Percentiles rank a stretch among this genome's conserved stretches.
These are phyloP conservation scores for Pygoscelis adeliae DNA, from an alignment of 2,113 vertebrate genomes.

Conservation along the genomic window DNA sequence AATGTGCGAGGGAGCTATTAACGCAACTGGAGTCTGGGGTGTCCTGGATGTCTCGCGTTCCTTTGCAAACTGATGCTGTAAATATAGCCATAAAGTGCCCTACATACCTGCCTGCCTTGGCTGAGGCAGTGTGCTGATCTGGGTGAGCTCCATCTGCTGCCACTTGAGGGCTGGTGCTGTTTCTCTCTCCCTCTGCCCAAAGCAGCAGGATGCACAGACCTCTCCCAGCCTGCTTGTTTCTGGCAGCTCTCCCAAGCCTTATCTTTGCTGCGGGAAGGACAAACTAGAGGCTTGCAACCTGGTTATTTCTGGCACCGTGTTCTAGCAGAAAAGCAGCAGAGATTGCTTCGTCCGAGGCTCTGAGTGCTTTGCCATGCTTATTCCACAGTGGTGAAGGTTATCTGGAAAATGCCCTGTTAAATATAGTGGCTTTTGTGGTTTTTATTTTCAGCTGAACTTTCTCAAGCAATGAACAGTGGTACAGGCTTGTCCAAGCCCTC, in stretches of 20 bases:
- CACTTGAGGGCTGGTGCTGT: not conserved
- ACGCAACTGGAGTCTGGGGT: not conserved
- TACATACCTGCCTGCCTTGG: not conserved
- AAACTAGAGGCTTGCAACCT: not conserved
- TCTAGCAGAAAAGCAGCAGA: not conserved
- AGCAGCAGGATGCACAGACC: not conserved
- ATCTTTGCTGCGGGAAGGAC: not conserved
- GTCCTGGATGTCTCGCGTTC: not conserved
- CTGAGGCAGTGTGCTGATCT: not conserved
- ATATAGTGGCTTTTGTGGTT: not conserved
- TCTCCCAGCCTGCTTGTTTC: not conserved
- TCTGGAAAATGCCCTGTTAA: not conserved
- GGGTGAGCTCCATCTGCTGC: slow-evolving; percentile 4
- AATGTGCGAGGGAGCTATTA: not conserved
- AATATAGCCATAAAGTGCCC: not conserved
- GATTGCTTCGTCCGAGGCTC: not conserved
- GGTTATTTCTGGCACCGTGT: not conserved
- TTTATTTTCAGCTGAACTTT: slow-evolving; percentile 85
- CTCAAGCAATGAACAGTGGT: slow-evolving; percentile 79
- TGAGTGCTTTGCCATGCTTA: accelerated
- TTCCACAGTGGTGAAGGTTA: not conserved
- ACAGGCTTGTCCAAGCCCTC: slow-evolving; percentile 84
- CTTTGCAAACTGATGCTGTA: not conserved
- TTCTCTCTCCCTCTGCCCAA: not conserved
- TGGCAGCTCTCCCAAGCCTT: not conserved